phyloP scores from a whole-genome alignment of 2,888 invertebrate genomes.

The Morpho deidamia region DNA sequence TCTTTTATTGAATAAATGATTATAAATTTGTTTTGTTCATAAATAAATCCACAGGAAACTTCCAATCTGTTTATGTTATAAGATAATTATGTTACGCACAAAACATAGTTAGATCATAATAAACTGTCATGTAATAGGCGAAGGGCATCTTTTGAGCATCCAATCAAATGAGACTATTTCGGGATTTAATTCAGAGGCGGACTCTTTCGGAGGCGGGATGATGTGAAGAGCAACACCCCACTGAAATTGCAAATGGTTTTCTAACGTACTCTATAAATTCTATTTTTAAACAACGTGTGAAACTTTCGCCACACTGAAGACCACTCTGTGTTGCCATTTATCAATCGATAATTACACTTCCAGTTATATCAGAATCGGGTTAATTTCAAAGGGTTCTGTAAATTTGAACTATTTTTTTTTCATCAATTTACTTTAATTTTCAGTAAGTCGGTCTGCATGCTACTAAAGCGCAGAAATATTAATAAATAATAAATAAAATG shows the following conservation, averaged over 20 bases:
- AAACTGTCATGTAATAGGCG: conserved; percentile 45
- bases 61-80: no score
- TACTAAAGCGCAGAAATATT: no score
- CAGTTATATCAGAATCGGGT: not conserved
- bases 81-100: not conserved
- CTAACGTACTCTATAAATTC: conserved; percentile 35
- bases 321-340: not conserved
- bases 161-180: conserved; percentile 60
- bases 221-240: conserved; percentile 29
- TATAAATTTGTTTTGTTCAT: no score
- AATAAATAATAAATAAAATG: no score
- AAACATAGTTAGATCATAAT: conserved; percentile 5
- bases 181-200: conserved; percentile 57
- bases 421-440: no score
- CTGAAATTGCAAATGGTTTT: conserved; percentile 33
- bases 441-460: no score
- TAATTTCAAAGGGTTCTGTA: not conserved
- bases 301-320: conserved; percentile 3
- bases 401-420: not conserved
- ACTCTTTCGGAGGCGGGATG: conserved; percentile 49
- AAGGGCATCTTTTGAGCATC: conserved; percentile 50
- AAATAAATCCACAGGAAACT: no score
- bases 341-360: not conserved
- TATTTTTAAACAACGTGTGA: conserved; percentile 28
- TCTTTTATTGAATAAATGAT: no score